phyloP scores from a whole-genome alignment of 2,888 invertebrate species.

The Drosophila maculinotata region DNA sequence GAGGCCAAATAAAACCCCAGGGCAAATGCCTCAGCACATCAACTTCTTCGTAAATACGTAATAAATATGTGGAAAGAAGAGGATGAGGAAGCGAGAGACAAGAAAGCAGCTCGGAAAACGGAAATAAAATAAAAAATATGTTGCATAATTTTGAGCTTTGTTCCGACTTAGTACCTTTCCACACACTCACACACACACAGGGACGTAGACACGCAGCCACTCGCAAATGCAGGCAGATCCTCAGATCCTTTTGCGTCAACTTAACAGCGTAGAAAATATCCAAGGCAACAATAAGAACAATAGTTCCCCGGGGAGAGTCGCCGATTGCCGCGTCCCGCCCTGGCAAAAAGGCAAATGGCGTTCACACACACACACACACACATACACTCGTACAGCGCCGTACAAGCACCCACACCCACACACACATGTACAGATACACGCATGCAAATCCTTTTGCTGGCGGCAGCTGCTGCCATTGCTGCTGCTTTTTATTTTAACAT shows the following conservation, averaged over 20 bases:
- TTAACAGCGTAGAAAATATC: slow-evolving; percentile 80
- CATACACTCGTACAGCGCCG: slow-evolving; percentile 12
- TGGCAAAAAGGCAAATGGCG: slow-evolving; percentile 75
- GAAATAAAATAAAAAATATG: slow-evolving; percentile 78
- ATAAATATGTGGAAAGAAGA: slow-evolving; percentile 52
- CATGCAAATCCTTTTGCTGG: slow-evolving; percentile 79
- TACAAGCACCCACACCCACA: slow-evolving; percentile 33
- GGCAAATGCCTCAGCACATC: slow-evolving; percentile 51
- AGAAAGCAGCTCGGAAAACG: slow-evolving; percentile 42
- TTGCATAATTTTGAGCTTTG: slow-evolving; percentile 82
- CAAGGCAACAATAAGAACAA: slow-evolving; percentile 82
- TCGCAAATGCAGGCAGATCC: slow-evolving; percentile 68
- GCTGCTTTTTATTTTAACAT: slow-evolving; percentile 68
- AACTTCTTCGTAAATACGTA: slow-evolving; percentile 54
- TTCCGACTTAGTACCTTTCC: slow-evolving; percentile 81
- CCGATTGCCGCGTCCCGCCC: slow-evolving; percentile 42
- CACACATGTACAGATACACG: slow-evolving; percentile 35
- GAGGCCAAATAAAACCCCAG: slow-evolving; percentile 47
- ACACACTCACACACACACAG: slow-evolving; percentile 39
- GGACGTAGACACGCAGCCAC: slow-evolving; percentile 17
- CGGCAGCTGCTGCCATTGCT: slow-evolving; percentile 62
- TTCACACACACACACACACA: slow-evolving; percentile 27
- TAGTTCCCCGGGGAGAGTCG: slow-evolving; percentile 81
- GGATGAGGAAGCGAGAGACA: slow-evolving; percentile 5
- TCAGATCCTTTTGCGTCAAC: slow-evolving; percentile 79